Evolutionary conservation across 2,797 vertebrate genomes (phyloP).

Genomic region (Eupleurogrammus muticus): DNA sequence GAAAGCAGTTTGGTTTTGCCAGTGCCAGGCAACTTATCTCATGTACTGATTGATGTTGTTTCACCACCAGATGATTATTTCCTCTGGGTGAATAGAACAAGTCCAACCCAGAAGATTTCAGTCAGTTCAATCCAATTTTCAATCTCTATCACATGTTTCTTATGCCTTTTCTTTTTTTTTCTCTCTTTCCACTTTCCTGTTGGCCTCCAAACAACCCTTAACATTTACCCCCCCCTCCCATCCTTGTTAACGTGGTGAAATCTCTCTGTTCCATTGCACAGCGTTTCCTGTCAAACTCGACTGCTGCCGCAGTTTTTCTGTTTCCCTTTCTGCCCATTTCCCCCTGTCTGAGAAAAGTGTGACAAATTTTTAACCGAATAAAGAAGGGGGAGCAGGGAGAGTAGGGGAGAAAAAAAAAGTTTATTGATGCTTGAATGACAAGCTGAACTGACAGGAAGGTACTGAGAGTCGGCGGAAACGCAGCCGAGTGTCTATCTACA

Average conservation of each 20-base stretch:
- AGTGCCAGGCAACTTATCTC: neutral
- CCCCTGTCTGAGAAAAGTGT: constrained; percentile 49
- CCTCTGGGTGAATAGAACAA: neutral
- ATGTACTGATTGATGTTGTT: neutral
- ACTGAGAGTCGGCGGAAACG: constrained; percentile 41
- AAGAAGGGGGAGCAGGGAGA: too few species aligned
- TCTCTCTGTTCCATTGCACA: constrained; percentile 36
- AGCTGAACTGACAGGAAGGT: constrained; percentile 68
- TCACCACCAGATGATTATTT: neutral
- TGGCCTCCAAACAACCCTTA: constrained; percentile 18
- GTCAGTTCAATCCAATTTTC: constrained; percentile 13
- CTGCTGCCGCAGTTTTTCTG: constrained; percentile 42
- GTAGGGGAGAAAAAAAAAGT: constrained; percentile 65
- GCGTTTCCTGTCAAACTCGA: constrained; percentile 56
- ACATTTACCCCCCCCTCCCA: constrained; percentile 1
- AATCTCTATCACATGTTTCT: neutral
- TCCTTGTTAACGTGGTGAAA: constrained; percentile 46
- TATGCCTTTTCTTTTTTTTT: constrained; percentile 4
- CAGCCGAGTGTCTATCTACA: constrained; percentile 45
- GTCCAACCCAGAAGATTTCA: neutral
- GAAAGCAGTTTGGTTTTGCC: neutral
- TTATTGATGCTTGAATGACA: constrained; percentile 76
- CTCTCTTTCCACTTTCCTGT: constrained; percentile 11
- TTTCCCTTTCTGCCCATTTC: constrained; percentile 51
- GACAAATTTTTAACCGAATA: constrained; percentile 65